Conservation (phyloP, 2,888 invertebrate species). For the Phlogophora meticulosa region DNA sequence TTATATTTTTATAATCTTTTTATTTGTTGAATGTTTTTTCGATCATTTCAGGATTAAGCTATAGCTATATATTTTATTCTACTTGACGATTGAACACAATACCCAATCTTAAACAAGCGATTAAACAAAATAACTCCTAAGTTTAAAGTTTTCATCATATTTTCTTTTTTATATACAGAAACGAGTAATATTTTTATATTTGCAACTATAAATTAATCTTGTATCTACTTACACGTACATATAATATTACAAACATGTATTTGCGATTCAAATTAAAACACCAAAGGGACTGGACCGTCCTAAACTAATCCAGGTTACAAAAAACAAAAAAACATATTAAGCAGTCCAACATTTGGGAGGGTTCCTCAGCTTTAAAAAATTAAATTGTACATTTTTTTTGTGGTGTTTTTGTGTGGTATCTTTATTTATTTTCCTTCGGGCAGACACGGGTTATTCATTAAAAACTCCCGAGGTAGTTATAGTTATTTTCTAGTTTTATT, state of each 20-base stretch:
- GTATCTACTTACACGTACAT: constrained; percentile 48
- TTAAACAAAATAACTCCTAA: constrained; percentile 48
- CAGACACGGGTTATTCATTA: constrained; percentile 31
- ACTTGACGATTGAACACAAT: constrained; percentile 57
- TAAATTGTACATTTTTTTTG: constrained; percentile 33
- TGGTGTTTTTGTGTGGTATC: no score
- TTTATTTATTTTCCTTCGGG: constrained; percentile 36
- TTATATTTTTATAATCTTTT: constrained; percentile 40
- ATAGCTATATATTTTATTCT: constrained; percentile 48
- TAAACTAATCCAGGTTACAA: constrained; percentile 23
- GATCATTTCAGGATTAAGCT: constrained; percentile 32
- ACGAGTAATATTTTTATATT: constrained; percentile 21
- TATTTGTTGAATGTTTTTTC: constrained; percentile 27
- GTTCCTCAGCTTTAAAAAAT: constrained; percentile 11
- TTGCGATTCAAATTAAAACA: constrained; percentile 14
- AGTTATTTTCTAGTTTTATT: constrained; percentile 63
- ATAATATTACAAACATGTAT: constrained; percentile 41
- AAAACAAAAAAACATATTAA: constrained; percentile 7
- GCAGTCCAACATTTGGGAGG: constrained; percentile 39
- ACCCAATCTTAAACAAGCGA: constrained; percentile 53
- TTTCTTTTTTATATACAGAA: constrained; percentile 50
- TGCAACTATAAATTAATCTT: constrained; percentile 20
- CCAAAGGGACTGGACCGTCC: constrained; percentile 14
- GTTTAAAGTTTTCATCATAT: constrained; percentile 32
- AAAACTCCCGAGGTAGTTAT: constrained; percentile 57